A percentile compares a stretch with the other conserved stretches of the same genome.
These are phyloP conservation scores for Drosophila subpulchrella DNA, from an alignment of 1,140 invertebrate genomes.

Conservation along the genomic window DNA sequence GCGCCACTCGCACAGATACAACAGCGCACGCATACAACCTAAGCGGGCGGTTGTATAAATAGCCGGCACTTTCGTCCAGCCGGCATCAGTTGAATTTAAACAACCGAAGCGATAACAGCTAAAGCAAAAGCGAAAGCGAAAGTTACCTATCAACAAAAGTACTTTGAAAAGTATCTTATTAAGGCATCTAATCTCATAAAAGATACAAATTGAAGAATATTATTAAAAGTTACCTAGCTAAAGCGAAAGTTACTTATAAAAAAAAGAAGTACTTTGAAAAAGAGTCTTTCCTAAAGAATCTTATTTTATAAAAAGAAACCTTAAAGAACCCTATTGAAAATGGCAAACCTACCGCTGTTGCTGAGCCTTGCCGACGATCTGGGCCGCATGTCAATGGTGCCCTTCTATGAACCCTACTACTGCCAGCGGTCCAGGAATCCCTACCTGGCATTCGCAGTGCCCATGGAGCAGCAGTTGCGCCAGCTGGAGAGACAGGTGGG, in stretches of 20 bases:
- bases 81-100: slow-evolving; percentile 64
- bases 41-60: slow-evolving; percentile 59
- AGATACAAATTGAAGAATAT: no score
- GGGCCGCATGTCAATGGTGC: slow-evolving; percentile 64
- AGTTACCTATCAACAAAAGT: not conserved
- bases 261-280: not conserved
- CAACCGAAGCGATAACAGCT: slow-evolving; percentile 44
- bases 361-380: slow-evolving; percentile 75
- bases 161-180: not conserved
- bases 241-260: not conserved
- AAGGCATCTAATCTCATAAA: no score
- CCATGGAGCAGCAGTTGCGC: slow-evolving; percentile 57
- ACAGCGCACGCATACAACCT: slow-evolving; percentile 16
- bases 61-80: slow-evolving; percentile 23
- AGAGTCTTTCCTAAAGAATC: not conserved
- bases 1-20: not conserved
- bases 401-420: slow-evolving; percentile 65
- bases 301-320: no score
- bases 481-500: slow-evolving; percentile 49
- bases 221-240: no score
- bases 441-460: slow-evolving; percentile 36
- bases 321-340: slow-evolving; percentile 20
- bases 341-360: slow-evolving; percentile 72
- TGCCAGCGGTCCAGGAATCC: slow-evolving; percentile 56
- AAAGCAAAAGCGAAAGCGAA: no score